Evolutionary conservation across 2,888 invertebrate genomes (phyloP).

Genomic region (Eustalomyia histrio): DNA sequence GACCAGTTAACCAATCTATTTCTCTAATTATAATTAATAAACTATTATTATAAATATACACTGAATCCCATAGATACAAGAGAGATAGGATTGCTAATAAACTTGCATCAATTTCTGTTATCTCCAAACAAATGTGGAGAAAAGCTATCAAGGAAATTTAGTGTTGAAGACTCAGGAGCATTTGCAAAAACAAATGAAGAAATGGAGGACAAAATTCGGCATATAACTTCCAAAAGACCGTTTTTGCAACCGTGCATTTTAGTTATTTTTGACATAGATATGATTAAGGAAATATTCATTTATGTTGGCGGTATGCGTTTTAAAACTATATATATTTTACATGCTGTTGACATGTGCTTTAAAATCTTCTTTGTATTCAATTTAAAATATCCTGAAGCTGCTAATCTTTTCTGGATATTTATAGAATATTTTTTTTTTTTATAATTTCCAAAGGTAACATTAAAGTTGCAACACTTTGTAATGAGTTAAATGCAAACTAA

Average conservation of each 20-base stretch:
- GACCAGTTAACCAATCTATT: too few species aligned
- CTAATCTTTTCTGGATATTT: slow-evolving; percentile 14
- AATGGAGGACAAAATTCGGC: slow-evolving; percentile 15
- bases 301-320: slow-evolving; percentile 25
- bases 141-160: slow-evolving; percentile 20
- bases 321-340: slow-evolving; percentile 10
- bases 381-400: slow-evolving; percentile 22
- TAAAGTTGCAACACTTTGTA: slow-evolving; percentile 25
- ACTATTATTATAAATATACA: too few species aligned
- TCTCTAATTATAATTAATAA: too few species aligned
- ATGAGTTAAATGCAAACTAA: slow-evolving; percentile 14
- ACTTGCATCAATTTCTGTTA: slow-evolving; percentile 14
- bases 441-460: slow-evolving; percentile 24
- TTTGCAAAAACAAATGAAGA: slow-evolving; percentile 16
- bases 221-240: slow-evolving; percentile 2
- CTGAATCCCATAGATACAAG: too few species aligned
- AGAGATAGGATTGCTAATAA: slow-evolving; percentile 20
- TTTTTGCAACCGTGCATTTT: slow-evolving; percentile 19
- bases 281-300: slow-evolving; percentile 21
- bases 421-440: slow-evolving; percentile 19
- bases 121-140: slow-evolving; percentile 28
- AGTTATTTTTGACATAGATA: slow-evolving; percentile 17
- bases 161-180: slow-evolving; percentile 16
- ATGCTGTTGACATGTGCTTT: slow-evolving; percentile 12
- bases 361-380: not conserved